These are phyloP conservation scores for Leptinotarsa tumamoca DNA, from an alignment of 2,888 invertebrate species.

Conservation along the genomic window DNA sequence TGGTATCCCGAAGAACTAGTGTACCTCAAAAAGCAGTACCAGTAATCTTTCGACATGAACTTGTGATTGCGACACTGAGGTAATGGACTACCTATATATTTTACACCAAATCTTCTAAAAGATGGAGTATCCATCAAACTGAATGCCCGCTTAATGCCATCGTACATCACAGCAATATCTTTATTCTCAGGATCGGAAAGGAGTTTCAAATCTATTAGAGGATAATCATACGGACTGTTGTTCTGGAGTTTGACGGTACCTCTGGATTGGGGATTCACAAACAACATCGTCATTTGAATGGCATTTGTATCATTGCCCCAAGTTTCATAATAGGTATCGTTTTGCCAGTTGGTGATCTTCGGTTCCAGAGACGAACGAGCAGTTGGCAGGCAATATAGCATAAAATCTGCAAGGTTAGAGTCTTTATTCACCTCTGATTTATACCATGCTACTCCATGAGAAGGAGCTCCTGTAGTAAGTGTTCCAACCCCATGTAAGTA, in stretches of 20 bases:
- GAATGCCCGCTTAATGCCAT: constrained; percentile 65
- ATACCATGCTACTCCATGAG: constrained; percentile 33
- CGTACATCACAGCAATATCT: constrained; percentile 69
- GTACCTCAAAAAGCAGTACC: constrained; percentile 72
- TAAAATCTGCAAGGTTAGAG: neutral
- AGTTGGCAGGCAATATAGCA: neutral
- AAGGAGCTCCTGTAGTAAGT: constrained; percentile 24
- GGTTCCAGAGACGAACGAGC: constrained; percentile 17
- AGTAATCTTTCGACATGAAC: constrained; percentile 74
- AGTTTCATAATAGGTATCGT: constrained; percentile 61
- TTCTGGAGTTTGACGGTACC: constrained; percentile 71
- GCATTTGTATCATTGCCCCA: constrained; percentile 55
- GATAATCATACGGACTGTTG: constrained; percentile 58
- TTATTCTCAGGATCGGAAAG: constrained; percentile 66
- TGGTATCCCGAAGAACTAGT: constrained; percentile 68
- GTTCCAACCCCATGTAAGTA: constrained; percentile 43
- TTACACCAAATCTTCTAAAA: constrained; percentile 68
- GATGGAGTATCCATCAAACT: constrained; percentile 67
- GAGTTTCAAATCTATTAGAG: constrained; percentile 76
- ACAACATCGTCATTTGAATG: constrained; percentile 4
- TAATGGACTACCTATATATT: constrained; percentile 45
- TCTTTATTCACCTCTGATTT: constrained; percentile 12
- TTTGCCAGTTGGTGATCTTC: constrained; percentile 45
- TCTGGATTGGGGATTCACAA: constrained; percentile 60
- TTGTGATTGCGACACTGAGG: constrained; percentile 64